These are phyloP conservation scores for Hesperia comma DNA, from an alignment of 2,888 invertebrate genomes.

Conservation along the genomic window DNA sequence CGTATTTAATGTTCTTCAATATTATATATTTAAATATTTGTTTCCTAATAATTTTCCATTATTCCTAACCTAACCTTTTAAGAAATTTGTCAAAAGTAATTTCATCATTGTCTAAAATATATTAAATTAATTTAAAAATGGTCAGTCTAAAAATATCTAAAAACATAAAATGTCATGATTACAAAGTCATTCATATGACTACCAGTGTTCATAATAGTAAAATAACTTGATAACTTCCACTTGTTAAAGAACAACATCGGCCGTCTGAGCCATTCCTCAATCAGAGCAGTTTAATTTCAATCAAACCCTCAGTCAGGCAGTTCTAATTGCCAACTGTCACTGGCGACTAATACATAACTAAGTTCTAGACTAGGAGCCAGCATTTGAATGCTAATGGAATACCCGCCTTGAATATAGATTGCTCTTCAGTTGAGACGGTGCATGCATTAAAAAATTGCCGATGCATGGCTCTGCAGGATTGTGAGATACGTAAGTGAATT, in stretches of 20 bases:
- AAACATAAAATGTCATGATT: too few species aligned
- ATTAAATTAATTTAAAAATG: too few species aligned
- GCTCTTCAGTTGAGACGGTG: slow-evolving; percentile 44
- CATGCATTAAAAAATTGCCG: slow-evolving; percentile 49
- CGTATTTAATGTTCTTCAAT: too few species aligned
- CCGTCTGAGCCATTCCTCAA: slow-evolving; percentile 55
- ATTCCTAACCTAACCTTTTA: too few species aligned
- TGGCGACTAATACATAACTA: slow-evolving; percentile 48
- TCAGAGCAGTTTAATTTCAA: slow-evolving; percentile 65
- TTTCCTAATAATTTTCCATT: too few species aligned
- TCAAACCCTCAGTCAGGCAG: slow-evolving; percentile 54
- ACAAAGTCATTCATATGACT: too few species aligned
- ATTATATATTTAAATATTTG: too few species aligned
- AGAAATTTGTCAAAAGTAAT: too few species aligned
- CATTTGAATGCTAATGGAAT: slow-evolving; percentile 52
- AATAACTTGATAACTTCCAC: too few species aligned
- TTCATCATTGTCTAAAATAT: too few species aligned
- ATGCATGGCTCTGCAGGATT: slow-evolving; percentile 16
- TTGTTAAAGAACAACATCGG: neutral
- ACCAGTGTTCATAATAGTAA: too few species aligned
- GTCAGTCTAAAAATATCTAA: too few species aligned
- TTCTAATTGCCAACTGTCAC: slow-evolving; percentile 59
- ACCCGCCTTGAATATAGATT: slow-evolving; percentile 58
- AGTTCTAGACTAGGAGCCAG: slow-evolving; percentile 23
- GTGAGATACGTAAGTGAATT: slow-evolving; percentile 27